Percentiles rank a stretch among this genome's conserved stretches.
These are phyloP conservation scores for Thereva nobilitata DNA, from an alignment of 2,888 invertebrate genomes.

Conservation along the genomic window DNA sequence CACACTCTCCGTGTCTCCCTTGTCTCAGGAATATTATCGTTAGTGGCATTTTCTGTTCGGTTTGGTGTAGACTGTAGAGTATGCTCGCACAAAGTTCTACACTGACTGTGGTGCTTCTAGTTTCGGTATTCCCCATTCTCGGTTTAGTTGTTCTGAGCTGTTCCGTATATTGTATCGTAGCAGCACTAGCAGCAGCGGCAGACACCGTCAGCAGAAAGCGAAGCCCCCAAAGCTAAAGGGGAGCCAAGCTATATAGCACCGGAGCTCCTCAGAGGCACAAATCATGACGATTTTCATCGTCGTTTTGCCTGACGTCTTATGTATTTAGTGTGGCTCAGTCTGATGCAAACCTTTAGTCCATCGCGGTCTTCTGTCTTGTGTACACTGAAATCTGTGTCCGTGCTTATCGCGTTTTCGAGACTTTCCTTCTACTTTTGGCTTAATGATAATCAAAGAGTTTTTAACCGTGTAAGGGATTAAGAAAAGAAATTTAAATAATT, in stretches of 20 bases:
- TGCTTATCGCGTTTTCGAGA: slow-evolving; percentile 5
- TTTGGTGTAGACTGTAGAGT: neutral
- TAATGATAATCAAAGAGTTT: no score
- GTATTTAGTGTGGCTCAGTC: slow-evolving; percentile 35
- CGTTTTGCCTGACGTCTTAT: slow-evolving; percentile 22
- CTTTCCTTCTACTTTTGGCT: neutral
- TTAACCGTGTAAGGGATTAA: no score
- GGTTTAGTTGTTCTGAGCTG: slow-evolving; percentile 11
- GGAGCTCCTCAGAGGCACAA: slow-evolving; percentile 29
- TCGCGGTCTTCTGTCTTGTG: slow-evolving; percentile 38
- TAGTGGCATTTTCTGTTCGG: neutral
- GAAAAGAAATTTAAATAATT: no score
- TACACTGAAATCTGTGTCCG: slow-evolving; percentile 9
- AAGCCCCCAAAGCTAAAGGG: neutral
- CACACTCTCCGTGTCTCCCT: slow-evolving; percentile 3
- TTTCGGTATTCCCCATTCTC: neutral
- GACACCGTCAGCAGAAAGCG: neutral
- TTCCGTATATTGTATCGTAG: slow-evolving; percentile 1
- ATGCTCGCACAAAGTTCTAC: no score
- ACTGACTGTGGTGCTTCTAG: no score
- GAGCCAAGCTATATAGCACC: neutral
- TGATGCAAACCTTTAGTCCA: slow-evolving; percentile 40
- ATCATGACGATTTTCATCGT: slow-evolving; percentile 23
- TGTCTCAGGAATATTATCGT: neutral
- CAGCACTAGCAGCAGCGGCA: neutral